These are phyloP conservation scores for Menura novaehollandiae DNA, from an alignment of 2,113 vertebrate species.

Conservation along the genomic window DNA sequence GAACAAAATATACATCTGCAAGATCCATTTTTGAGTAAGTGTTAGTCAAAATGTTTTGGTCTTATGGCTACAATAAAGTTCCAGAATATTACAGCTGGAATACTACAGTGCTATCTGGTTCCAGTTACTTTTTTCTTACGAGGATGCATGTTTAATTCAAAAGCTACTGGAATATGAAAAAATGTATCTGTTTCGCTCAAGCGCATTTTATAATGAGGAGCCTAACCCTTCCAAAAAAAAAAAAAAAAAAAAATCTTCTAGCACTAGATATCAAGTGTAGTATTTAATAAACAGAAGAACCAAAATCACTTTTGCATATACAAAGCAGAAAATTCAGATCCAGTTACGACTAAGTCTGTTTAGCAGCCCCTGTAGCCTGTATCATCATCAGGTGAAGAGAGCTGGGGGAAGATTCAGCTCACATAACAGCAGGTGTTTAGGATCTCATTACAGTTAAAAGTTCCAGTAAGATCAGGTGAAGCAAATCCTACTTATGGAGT, in stretches of 20 bases:
- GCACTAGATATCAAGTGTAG: accelerated
- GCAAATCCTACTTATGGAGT: neutral
- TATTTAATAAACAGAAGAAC: neutral
- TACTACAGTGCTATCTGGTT: neutral
- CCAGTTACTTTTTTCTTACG: neutral
- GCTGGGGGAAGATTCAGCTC: neutral
- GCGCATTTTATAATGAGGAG: neutral
- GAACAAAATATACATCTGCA: neutral
- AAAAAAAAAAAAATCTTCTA: neutral
- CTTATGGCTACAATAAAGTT: neutral
- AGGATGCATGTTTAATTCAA: neutral
- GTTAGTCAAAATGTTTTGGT: neutral
- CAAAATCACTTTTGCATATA: neutral
- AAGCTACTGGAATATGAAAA: neutral
- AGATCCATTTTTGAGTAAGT: neutral
- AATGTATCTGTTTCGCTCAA: neutral
- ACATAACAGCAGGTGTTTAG: neutral
- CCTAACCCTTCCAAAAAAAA: neutral
- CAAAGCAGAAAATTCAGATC: neutral
- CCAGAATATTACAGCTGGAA: neutral
- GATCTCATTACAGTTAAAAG: neutral
- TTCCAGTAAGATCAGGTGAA: neutral
- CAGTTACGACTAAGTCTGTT: neutral
- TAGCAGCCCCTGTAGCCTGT: neutral
- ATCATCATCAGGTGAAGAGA: neutral